Evolutionary conservation across 1,140 invertebrate genomes (phyloP), one percentile per base, ranked within the genome.

Genomic region (Forficula auricularia): DNA sequence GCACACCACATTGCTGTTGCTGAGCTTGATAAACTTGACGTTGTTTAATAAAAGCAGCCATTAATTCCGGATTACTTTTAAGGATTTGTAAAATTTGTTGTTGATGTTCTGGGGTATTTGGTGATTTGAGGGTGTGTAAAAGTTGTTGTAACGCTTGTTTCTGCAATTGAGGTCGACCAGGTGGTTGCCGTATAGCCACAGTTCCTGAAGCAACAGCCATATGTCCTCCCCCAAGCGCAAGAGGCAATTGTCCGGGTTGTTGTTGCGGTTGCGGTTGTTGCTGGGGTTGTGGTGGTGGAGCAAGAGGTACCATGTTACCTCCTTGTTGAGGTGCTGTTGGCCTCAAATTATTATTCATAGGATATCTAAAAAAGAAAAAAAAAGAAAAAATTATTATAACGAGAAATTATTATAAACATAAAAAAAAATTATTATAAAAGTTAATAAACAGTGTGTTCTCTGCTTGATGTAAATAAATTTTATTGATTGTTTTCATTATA

Each of bases 11-110:
- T 58, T 59, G 50, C 37, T 56, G 53, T 46, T 64, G 65, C 57
- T 66, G 57, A n/a, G 52, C 51, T 45, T 49, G 44, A 55, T 52
- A 59, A 51, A 77, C 73, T 65, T 85, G 79, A 58, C 84, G 68
- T 63, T 92, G 86, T 61, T 91, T 91, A 41, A 97, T 89, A 56
- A 95, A 92, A 38, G 89, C 87, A 42, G 91, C 90, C 89, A 96
- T 96, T 9, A 97, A 68, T 45, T 86, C 86, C 35, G 91, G 91
- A 68, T 96, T 91, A 36, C 79, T 81, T 62, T 92, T 94, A 35
- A 97, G 73, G 53, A 97, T 91, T 51, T 80, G 76, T 19, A 95
- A 66, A 39, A 96, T 86, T 64, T 92, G 84, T 54, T 85, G 78
- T 54, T 96, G 90, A 56, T 92, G 87, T 52, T 94, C 87, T 37